Evolutionary conservation across 2,113 vertebrate genomes (phyloP).

Genomic region (Pteropus alecto): DNA sequence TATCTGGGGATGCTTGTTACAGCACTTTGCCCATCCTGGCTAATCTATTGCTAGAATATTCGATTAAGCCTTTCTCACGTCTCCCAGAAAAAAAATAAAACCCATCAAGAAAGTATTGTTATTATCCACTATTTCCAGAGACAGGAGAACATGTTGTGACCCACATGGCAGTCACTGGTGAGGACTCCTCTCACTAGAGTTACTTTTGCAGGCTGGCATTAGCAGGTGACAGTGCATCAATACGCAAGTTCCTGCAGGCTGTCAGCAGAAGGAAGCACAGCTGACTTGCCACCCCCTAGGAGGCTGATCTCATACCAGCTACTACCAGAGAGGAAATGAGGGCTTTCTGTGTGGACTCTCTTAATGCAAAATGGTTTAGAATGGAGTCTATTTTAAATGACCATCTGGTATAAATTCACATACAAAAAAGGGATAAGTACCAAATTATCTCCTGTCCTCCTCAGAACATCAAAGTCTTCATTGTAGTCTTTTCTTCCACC

Average conservation of each 20-base stretch:
- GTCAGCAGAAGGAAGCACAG: not conserved
- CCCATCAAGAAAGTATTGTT: not conserved
- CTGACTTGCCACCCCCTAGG: not conserved
- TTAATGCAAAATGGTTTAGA: slow-evolving; percentile 10
- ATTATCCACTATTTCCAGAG: not conserved
- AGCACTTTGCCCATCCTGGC: not conserved
- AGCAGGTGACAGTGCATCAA: fast-evolving
- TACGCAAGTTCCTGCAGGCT: not conserved
- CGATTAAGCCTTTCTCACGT: not conserved
- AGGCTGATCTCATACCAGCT: not conserved
- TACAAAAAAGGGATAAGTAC: slow-evolving; percentile 34
- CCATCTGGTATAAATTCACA: slow-evolving; percentile 57
- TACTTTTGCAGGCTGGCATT: not conserved
- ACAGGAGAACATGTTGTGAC: not conserved
- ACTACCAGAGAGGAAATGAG: slow-evolving; percentile 7
- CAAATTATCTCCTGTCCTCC: not conserved
- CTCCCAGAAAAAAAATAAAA: not conserved
- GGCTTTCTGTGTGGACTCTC: not conserved
- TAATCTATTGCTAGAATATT: not conserved
- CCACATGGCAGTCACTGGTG: not conserved
- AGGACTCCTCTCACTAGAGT: not conserved
- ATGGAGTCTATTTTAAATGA: not conserved
- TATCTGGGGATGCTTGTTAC: not conserved
- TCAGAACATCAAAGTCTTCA: slow-evolving; percentile 43
- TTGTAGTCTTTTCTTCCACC: slow-evolving; percentile 20